Percentiles rank a stretch among this genome's conserved stretches.
Conservation (phyloP, 2,888 invertebrate genomes). For the Andrena dorsata region DNA sequence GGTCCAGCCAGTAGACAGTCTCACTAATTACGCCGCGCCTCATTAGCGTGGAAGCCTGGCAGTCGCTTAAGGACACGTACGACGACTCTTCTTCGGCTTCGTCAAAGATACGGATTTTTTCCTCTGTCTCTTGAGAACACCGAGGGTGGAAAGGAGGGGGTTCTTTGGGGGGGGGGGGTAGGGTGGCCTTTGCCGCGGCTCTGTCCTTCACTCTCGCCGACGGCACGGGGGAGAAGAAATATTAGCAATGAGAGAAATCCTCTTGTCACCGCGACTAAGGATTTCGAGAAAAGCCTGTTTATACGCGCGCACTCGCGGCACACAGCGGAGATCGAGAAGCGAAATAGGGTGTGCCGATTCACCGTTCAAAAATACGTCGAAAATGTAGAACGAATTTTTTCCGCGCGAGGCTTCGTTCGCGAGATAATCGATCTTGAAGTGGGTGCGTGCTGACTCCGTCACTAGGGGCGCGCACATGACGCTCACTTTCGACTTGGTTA, state of each 20-base stretch:
- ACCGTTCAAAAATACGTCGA: background rate
- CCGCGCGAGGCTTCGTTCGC: background rate
- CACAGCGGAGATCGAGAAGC: background rate
- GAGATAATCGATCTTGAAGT: background rate
- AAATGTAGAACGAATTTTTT: background rate
- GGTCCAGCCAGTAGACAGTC: conserved; percentile 82
- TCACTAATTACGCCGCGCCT: conserved; percentile 85
- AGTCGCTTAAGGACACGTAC: conserved; percentile 80
- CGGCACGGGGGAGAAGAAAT: conserved; percentile 51
- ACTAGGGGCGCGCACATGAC: background rate
- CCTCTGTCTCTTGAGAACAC: conserved; percentile 19
- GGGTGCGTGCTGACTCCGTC: background rate
- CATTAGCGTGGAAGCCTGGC: conserved; percentile 82
- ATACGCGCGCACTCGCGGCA: background rate
- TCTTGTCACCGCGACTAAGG: conserved; percentile 27
- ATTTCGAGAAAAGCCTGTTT: conserved; percentile 29
- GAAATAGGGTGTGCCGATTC: background rate
- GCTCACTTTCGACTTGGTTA: background rate
- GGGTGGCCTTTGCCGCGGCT: conserved; percentile 61
- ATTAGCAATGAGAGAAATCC: conserved; percentile 67
- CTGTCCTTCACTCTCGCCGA: conserved; percentile 46
- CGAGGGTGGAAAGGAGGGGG: conserved; percentile 23
- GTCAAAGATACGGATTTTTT: conserved; percentile 80
- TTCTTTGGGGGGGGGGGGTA: background rate
- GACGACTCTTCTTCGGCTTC: conserved; percentile 77